These are phyloP conservation scores for Polyodon spathula DNA, from an alignment of 2,113 vertebrate species.

Conservation along the genomic window DNA sequence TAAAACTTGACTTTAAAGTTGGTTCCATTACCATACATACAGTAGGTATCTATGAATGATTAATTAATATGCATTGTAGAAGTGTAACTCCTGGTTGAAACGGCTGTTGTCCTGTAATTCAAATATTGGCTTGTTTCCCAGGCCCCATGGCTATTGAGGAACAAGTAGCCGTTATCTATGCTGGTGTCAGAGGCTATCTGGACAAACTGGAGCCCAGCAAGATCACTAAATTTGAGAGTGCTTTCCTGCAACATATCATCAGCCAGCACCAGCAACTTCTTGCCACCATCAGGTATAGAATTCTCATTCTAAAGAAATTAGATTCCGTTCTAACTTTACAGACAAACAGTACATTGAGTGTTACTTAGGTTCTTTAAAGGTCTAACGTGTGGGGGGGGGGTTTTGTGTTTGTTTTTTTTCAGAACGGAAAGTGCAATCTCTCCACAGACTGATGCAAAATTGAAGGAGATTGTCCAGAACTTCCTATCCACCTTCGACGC, in stretches of 20 bases:
- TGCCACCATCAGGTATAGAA: conserved; percentile 66
- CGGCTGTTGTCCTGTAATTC: rapidly evolving
- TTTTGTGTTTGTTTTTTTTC: conserved; percentile 19
- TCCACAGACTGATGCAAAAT: conserved; percentile 76
- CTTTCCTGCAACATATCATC: conserved; percentile 82
- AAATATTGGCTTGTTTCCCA: conserved; percentile 23
- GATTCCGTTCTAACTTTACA: not conserved
- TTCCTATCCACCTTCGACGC: conserved; percentile 92
- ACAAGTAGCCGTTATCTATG: conserved; percentile 93
- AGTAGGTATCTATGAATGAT: too few relatives aligned
- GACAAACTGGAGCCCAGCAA: conserved; percentile 97
- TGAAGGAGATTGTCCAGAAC: conserved; percentile 82
- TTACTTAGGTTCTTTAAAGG: too few relatives aligned
- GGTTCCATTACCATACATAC: too few relatives aligned
- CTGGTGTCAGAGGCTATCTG: conserved; percentile 87
- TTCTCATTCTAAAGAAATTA: not conserved
- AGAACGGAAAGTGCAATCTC: conserved; percentile 89
- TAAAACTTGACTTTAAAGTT: too few relatives aligned
- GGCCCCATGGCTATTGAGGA: conserved; percentile 98
- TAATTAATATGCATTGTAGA: too few relatives aligned
- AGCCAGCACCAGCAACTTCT: conserved; percentile 86
- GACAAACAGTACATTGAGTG: too few relatives aligned
- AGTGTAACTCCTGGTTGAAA: not conserved
- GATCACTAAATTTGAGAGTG: conserved; percentile 89
- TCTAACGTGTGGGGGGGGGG: too few relatives aligned